Evolutionary conservation across 2,888 invertebrate species (phyloP).

Genomic region (Idaea biselata): DNA sequence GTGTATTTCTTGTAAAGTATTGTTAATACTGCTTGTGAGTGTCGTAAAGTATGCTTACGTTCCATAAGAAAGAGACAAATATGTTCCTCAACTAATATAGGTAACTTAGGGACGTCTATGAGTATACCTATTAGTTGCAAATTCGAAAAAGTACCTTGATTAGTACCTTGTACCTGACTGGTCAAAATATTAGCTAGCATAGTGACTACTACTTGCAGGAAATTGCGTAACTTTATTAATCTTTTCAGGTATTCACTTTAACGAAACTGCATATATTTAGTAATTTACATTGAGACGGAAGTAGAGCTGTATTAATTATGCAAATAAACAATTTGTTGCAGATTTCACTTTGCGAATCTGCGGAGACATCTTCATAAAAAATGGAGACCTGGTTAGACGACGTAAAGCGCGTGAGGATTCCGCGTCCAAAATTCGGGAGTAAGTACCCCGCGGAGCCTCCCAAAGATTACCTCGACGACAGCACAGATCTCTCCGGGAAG

Average conservation of each 20-base stretch:
- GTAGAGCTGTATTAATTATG: neutral
- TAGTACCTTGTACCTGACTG: neutral
- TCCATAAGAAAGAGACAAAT: too few relatives aligned
- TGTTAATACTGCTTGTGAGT: too few relatives aligned
- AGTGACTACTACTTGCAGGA: neutral
- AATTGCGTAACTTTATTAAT: neutral
- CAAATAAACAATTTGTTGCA: slow-evolving; percentile 8
- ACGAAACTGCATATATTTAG: neutral
- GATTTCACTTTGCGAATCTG: slow-evolving; percentile 8
- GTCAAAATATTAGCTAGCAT: neutral
- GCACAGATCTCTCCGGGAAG: slow-evolving; percentile 76
- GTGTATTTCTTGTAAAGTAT: too few relatives aligned
- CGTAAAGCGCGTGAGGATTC: slow-evolving; percentile 90
- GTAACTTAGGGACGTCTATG: too few relatives aligned
- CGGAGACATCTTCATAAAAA: slow-evolving; percentile 19
- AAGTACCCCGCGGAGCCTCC: slow-evolving; percentile 87
- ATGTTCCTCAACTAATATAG: too few relatives aligned
- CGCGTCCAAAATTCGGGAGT: slow-evolving; percentile 89
- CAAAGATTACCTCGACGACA: slow-evolving; percentile 88
- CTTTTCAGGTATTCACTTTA: neutral
- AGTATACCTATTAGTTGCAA: neutral
- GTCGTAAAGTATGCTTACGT: too few relatives aligned
- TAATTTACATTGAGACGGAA: neutral
- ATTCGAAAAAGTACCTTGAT: neutral
- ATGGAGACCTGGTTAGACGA: slow-evolving; percentile 94